phyloP scores from a whole-genome alignment of 2,888 invertebrate species.

The Dinocampus coccinellae region DNA sequence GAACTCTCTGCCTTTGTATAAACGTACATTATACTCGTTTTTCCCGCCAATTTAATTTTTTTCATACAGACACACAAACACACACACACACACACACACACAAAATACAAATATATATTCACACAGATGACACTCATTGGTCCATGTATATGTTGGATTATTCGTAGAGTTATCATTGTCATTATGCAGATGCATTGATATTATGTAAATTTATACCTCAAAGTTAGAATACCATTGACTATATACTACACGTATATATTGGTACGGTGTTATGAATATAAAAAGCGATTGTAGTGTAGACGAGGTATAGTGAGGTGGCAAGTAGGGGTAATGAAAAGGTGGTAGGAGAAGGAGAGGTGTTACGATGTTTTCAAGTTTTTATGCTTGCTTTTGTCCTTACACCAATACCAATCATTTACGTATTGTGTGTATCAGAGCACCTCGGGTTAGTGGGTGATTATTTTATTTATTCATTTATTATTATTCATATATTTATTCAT shows the following conservation, averaged over 20 bases:
- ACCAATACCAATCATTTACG: neutral
- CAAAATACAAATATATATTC: no score
- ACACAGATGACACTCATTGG: neutral
- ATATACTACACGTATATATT: neutral
- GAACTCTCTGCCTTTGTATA: slow-evolving; percentile 21
- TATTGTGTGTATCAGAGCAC: neutral
- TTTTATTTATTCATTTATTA: no score
- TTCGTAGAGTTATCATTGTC: slow-evolving; percentile 51
- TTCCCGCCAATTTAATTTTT: slow-evolving; percentile 16
- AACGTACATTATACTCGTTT: slow-evolving; percentile 34
- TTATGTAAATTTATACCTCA: slow-evolving; percentile 49
- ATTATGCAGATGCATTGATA: slow-evolving; percentile 59
- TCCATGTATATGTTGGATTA: slow-evolving; percentile 17
- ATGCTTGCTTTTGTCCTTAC: neutral
- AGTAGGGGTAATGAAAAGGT: no score
- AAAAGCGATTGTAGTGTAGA: no score
- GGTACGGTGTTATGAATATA: neutral
- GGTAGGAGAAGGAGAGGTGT: neutral
- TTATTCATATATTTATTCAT: no score
- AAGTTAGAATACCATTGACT: slow-evolving; percentile 40
- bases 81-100: neutral
- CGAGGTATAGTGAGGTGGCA: no score
- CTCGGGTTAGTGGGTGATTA: neutral
- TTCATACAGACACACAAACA: neutral
- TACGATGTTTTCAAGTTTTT: neutral